Base-by-base conservation (phyloP, 2,113 vertebrate species). In the Callaeas wilsoni region DNA sequence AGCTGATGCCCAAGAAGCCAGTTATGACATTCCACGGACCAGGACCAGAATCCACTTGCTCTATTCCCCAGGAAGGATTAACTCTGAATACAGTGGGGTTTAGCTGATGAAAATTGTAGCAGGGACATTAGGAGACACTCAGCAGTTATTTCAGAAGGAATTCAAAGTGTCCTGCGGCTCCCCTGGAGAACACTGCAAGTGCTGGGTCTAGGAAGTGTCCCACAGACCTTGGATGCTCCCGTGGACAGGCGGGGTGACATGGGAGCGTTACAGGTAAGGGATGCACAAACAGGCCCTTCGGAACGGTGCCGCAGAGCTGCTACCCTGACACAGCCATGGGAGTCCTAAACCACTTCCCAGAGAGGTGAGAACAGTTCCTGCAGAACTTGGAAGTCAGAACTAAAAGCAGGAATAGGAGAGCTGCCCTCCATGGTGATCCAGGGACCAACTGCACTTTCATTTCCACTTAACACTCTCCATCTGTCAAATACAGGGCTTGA, bases 251-350 rank as follows among this genome's bases (percentile, higher is more conserved):
- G 27, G 56, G 74, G 37, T 44, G 37, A 56, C 52, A 33, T 3
- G 59, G 7, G 50, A 26, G 42, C 35, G 5, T 1, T 10, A 30
- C 42, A 35, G 67, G 6, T 1, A 12, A 20, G 39, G 39, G 73
- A n/a, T 12, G 60, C 37, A 20, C 29, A 42, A 26, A 44, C 46
- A 41, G 46, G 21, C 47, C 42, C 49, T 71, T 16, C 3, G 16
- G 80, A 71, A 17, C 0, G 1, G 30, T 8, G 33, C 73, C 1
- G 0, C 16, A 56, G 56, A 55, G 25, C 29, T 59, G 44, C 25
- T 41, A 15, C 9, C 57, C 71, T n/a, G 52, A 29, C 46, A 20
- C 2, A 23, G 57, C 70, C 12, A 21, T 0, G 46, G 30, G 12
- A 90, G 50, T 22, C 22, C 4, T 8, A 1, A 42, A 64, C 14